phyloP scores from a whole-genome alignment of 2,888 invertebrate genomes.

The Congeria kusceri region DNA sequence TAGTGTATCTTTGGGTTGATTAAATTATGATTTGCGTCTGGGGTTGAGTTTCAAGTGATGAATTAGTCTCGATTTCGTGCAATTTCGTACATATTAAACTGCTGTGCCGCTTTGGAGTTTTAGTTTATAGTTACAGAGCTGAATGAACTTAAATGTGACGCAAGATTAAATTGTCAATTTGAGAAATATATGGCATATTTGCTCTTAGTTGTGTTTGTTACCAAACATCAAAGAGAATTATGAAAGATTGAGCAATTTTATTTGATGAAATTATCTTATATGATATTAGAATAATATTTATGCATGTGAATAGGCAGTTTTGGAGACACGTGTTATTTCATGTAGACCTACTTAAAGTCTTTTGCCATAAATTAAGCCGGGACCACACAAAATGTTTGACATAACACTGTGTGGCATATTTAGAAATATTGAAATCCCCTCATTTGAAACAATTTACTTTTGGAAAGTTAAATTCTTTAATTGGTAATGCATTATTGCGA shows the following conservation, averaged over 20 bases:
- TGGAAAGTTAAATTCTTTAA: no score
- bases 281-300: no score
- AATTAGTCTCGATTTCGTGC: slow-evolving; percentile 41
- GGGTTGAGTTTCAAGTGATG: slow-evolving; percentile 44
- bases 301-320: no score
- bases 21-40: slow-evolving; percentile 60
- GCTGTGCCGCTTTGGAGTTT: slow-evolving; percentile 18
- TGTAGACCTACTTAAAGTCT: no score
- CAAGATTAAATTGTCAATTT: background rate
- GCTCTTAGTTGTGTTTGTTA: background rate
- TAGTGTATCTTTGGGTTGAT: slow-evolving; percentile 53
- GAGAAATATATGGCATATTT: background rate
- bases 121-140: background rate
- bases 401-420: no score
- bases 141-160: no score
- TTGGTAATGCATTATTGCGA: no score
- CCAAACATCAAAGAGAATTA: slow-evolving; percentile 2
- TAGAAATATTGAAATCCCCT: no score
- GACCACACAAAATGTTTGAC: no score
- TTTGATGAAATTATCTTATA: background rate
- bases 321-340: no score
- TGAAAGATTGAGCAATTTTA: slow-evolving; percentile 3
- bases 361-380: no score
- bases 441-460: no score
- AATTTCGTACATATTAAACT: slow-evolving; percentile 58